Evolutionary conservation across 2,113 vertebrate species (phyloP).

Genomic region (Chloropsis hardwickii): DNA sequence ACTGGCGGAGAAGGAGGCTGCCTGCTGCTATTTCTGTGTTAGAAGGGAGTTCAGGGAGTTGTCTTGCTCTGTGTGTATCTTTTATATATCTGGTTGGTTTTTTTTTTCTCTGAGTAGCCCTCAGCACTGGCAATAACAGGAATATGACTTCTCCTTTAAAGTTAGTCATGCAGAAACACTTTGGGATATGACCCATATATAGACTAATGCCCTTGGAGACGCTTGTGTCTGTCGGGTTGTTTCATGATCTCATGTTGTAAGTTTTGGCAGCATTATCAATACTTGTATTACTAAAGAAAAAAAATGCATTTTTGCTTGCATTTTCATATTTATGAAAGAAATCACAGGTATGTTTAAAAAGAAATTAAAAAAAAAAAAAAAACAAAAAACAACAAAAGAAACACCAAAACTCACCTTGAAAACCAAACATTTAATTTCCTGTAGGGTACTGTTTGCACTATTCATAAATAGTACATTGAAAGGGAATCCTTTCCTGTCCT

Average conservation of each 20-base stretch:
- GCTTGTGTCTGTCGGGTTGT: neutral
- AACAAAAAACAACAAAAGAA: too few species aligned
- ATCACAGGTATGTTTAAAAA: neutral
- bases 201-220: neutral
- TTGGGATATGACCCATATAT: neutral
- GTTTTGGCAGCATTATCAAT: neutral
- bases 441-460: neutral
- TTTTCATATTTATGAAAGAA: neutral
- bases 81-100: accelerated
- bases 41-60: neutral
- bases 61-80: neutral
- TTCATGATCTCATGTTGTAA: neutral
- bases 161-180: neutral
- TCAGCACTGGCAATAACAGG: neutral
- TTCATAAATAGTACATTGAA: neutral
- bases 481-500: neutral
- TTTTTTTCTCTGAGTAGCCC: neutral
- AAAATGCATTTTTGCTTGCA: accelerated
- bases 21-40: accelerated
- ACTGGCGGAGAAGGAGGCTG: neutral
- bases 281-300: neutral
- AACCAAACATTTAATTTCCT: neutral
- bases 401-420: neutral
- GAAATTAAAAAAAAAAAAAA: too few species aligned
- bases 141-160: neutral